phyloP scores from a whole-genome alignment of 2,888 invertebrate species.

The Syrphus vitripennis region DNA sequence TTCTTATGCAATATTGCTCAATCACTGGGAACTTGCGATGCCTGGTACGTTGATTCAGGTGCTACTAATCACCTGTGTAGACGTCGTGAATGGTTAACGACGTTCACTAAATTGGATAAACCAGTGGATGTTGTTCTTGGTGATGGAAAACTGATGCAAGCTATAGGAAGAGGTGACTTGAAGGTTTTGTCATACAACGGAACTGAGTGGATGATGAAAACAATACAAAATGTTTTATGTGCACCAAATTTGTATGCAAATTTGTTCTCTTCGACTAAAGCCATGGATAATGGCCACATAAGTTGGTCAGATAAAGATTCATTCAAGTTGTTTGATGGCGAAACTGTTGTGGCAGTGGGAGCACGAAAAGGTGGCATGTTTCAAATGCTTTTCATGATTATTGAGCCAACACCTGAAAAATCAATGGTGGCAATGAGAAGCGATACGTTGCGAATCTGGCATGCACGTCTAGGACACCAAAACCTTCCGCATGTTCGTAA shows the following conservation, averaged over 20 bases:
- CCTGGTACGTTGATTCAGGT: conserved; percentile 36
- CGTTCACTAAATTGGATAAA: conserved; percentile 17
- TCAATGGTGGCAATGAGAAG: conserved; percentile 23
- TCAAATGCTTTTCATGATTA: conserved; percentile 32
- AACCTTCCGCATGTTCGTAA: conserved; percentile 12
- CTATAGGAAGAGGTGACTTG: conserved; percentile 12
- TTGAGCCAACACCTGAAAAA: conserved; percentile 21
- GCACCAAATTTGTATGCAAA: conserved; percentile 29
- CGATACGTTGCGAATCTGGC: not conserved
- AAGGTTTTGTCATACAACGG: conserved; percentile 5
- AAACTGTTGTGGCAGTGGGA: conserved; percentile 14
- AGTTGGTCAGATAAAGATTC: conserved; percentile 35
- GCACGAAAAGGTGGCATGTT: conserved; percentile 11
- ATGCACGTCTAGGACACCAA: conserved; percentile 16
- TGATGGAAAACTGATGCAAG: conserved; percentile 36
- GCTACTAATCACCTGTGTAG: conserved; percentile 34
- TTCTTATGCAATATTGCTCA: conserved; percentile 7
- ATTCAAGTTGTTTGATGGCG: conserved; percentile 19
- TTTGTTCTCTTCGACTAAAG: conserved; percentile 47
- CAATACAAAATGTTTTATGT: conserved; percentile 24
- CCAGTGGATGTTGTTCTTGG: conserved; percentile 38
- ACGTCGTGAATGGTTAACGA: conserved; percentile 33
- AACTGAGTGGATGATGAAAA: conserved; percentile 17
- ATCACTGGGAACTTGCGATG: conserved; percentile 5
- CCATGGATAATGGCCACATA: conserved; percentile 34